Conservation (phyloP, 2,113 vertebrate genomes). For the Actenoides hombroni region DNA sequence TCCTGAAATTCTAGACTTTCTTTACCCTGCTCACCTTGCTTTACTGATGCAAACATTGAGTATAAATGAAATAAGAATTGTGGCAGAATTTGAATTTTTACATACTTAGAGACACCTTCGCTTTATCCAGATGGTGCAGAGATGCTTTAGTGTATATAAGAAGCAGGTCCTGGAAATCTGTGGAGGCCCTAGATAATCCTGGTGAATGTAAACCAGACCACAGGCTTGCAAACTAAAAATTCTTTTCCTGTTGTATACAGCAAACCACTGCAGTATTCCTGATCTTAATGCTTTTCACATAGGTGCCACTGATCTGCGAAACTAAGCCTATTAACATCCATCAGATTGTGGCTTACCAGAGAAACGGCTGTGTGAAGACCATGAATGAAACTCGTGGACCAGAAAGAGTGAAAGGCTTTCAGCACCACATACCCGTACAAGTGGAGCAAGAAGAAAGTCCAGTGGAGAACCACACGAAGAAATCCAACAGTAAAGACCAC, state of each 20-base stretch:
- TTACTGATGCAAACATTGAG: background rate
- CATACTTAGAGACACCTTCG: background rate
- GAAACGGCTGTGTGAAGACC: constrained; percentile 87
- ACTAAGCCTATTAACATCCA: constrained; percentile 91
- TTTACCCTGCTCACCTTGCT: background rate
- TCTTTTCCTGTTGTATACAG: background rate
- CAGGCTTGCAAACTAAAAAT: background rate
- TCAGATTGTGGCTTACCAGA: constrained; percentile 92
- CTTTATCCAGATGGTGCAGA: background rate
- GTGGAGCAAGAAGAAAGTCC: constrained; percentile 82
- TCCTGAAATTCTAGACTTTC: background rate
- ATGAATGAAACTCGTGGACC: constrained; percentile 75
- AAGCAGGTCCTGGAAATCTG: background rate
- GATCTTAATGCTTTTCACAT: constrained; percentile 43
- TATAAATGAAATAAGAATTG: background rate
- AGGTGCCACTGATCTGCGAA: constrained; percentile 89
- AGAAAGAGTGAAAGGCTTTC: constrained; percentile 75
- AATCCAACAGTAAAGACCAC: constrained; percentile 85
- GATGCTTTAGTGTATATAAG: background rate
- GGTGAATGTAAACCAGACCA: background rate
- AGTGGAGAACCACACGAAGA: constrained; percentile 69
- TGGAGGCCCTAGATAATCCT: constrained; percentile 1
- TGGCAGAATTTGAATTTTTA: background rate
- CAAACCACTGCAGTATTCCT: background rate
- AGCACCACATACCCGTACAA: constrained; percentile 82